These are phyloP conservation scores for Stenodema calcarata DNA, from an alignment of 2,888 invertebrate species.

Conservation along the genomic window DNA sequence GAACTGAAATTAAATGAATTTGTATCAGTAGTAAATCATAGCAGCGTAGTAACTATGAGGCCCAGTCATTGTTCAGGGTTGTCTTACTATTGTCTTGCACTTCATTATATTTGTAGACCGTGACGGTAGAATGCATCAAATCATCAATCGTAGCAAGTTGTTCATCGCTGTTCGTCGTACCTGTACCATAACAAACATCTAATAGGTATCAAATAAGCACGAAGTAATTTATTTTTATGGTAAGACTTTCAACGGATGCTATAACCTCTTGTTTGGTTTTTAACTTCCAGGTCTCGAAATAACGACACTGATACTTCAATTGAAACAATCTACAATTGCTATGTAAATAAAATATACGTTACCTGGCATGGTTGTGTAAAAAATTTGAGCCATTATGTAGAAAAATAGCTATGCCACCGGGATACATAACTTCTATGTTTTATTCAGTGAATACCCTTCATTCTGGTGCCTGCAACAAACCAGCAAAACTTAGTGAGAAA, in stretches of 20 bases:
- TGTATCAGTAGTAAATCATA: neutral
- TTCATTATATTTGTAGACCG: constrained; percentile 37
- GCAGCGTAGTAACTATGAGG: neutral
- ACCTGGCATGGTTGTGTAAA: constrained; percentile 51
- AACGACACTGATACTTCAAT: too few relatives aligned
- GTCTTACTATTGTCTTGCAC: constrained; percentile 42
- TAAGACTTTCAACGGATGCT: too few relatives aligned
- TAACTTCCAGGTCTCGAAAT: too few relatives aligned
- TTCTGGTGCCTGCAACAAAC: neutral
- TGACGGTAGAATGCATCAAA: constrained; percentile 35
- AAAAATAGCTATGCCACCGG: constrained; percentile 17
- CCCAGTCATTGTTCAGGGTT: neutral
- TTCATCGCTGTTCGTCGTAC: neutral
- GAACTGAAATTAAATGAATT: constrained; percentile 23
- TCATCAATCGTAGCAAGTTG: constrained; percentile 33
- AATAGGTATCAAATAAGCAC: neutral
- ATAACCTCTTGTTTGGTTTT: too few relatives aligned
- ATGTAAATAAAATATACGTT: neutral
- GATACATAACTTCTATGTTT: constrained; percentile 34
- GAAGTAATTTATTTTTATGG: too few relatives aligned
- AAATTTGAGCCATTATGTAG: constrained; percentile 53
- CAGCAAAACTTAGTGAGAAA: too few relatives aligned
- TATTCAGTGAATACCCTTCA: neutral
- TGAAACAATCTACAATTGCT: too few relatives aligned
- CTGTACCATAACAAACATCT: neutral